Conservation (phyloP, 2,888 invertebrate genomes). For the Epistrophella euchroma region DNA sequence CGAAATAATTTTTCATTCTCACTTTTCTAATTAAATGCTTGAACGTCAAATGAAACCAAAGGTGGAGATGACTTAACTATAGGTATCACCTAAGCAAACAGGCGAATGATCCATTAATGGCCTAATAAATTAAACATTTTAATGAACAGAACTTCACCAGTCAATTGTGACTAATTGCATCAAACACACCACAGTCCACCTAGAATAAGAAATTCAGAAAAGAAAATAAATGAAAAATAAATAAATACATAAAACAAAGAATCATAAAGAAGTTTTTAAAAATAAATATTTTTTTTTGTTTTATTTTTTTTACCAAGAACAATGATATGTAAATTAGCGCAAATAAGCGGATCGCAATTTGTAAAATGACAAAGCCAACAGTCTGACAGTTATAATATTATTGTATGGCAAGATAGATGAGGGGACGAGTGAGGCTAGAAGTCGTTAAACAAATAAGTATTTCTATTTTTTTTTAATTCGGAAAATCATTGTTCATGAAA, state of each 20-base stretch:
- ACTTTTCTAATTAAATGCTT: constrained; percentile 23
- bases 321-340: constrained; percentile 73
- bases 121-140: constrained; percentile 68
- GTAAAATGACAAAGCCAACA: constrained; percentile 63
- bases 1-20: constrained; percentile 21
- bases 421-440: neutral
- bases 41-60: constrained; percentile 16
- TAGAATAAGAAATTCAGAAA: constrained; percentile 44
- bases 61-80: constrained; percentile 4
- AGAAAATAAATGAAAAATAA: constrained; percentile 33
- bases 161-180: constrained; percentile 75
- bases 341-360: constrained; percentile 74
- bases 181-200: constrained; percentile 49
- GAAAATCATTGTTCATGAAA: constrained; percentile 54
- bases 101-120: constrained; percentile 68
- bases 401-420: neutral
- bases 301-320: constrained; percentile 38
- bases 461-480: constrained; percentile 5
- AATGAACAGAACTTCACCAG: constrained; percentile 70
- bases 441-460: constrained; percentile 19
- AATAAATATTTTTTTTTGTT: constrained; percentile 22
- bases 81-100: constrained; percentile 40
- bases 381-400: neutral
- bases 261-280: constrained; percentile 24
- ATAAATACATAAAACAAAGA: constrained; percentile 33